These are phyloP conservation scores for Cervus canadensis DNA, from an alignment of 2,113 vertebrate genomes.

Conservation along the genomic window DNA sequence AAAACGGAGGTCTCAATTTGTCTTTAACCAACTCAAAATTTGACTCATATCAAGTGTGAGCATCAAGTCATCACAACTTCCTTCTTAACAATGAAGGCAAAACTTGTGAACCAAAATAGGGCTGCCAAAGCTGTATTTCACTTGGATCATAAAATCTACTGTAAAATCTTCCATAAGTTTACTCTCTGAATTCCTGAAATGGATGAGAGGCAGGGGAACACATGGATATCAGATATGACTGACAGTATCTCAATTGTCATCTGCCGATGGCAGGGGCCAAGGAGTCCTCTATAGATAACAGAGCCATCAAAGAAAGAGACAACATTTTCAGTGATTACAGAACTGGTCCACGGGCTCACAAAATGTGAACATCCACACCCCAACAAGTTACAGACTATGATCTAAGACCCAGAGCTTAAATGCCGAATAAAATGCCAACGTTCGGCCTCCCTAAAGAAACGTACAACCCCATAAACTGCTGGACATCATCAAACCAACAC, in stretches of 20 bases:
- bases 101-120: constrained; percentile 26
- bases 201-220: background rate
- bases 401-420: background rate
- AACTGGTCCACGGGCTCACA: constrained; percentile 23
- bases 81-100: background rate
- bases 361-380: constrained; percentile 13
- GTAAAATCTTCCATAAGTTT: constrained; percentile 44
- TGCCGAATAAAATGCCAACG: constrained; percentile 24
- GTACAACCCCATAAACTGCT: constrained; percentile 5
- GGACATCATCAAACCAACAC: constrained; percentile 10
- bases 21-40: background rate
- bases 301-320: background rate
- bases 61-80: background rate
- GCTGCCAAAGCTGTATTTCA: background rate
- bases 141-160: background rate
- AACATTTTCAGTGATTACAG: background rate
- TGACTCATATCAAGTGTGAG: background rate
- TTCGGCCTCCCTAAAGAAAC: constrained; percentile 27
- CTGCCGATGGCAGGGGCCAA: background rate
- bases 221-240: background rate
- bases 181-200: constrained; percentile 8
- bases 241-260: constrained; percentile 16
- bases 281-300: background rate
- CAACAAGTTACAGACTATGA: constrained; percentile 47
- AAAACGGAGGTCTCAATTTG: background rate